These are phyloP conservation scores for Cebidichthys violaceus DNA, from an alignment of 2,113 vertebrate genomes.

Conservation along the genomic window DNA sequence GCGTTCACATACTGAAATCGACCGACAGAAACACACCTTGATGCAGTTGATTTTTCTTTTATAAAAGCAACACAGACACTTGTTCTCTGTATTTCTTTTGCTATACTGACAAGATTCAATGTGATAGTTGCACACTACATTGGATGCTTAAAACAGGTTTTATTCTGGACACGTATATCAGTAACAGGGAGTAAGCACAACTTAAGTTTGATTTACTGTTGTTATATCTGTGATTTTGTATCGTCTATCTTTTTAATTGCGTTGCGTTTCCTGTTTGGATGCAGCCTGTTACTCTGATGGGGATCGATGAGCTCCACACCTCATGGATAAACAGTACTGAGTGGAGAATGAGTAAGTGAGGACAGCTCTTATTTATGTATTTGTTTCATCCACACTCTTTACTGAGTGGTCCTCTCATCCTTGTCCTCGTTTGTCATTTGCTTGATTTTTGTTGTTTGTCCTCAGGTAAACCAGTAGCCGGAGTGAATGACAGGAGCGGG, in stretches of 20 bases:
- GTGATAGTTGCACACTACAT: not conserved
- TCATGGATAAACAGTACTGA: slow-evolving; percentile 75
- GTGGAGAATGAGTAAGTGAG: slow-evolving; percentile 81
- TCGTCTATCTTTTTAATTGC: not conserved
- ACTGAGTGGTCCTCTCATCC: not conserved
- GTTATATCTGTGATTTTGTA: not conserved
- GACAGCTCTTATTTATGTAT: not conserved
- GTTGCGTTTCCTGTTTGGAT: slow-evolving; percentile 28
- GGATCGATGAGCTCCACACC: slow-evolving; percentile 84
- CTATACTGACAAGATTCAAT: not conserved
- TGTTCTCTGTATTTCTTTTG: not conserved
- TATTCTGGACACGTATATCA: not conserved
- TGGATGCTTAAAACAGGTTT: not conserved
- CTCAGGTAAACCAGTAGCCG: slow-evolving; percentile 77
- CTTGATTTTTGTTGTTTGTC: not conserved
- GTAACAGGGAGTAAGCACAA: not conserved
- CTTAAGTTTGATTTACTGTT: not conserved
- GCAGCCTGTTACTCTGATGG: slow-evolving; percentile 75
- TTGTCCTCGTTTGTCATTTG: not conserved
- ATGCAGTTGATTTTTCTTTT: not conserved
- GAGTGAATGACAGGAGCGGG: slow-evolving; percentile 57
- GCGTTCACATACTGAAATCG: slow-evolving; percentile 6
- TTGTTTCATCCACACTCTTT: not conserved
- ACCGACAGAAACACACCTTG: not conserved
- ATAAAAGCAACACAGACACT: not conserved